Evolutionary conservation across 2,113 vertebrate species (phyloP).

Genomic region (Sphyrna mokarran): DNA sequence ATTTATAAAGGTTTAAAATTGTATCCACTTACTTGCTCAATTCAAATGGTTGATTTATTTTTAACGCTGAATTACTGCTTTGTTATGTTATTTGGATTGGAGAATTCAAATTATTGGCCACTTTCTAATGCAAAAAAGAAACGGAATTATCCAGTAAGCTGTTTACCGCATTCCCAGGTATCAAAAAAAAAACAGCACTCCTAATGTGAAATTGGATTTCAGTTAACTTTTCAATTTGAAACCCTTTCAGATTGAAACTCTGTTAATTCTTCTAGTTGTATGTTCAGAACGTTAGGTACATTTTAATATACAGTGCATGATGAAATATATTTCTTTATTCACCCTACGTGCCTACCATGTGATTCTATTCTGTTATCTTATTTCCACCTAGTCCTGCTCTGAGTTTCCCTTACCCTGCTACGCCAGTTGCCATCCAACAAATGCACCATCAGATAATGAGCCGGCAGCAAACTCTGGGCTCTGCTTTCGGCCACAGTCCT

Average conservation of each 20-base stretch:
- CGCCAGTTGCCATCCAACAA: slow-evolving; percentile 82
- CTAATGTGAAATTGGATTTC: background rate
- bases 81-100: background rate
- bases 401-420: slow-evolving; percentile 90
- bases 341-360: background rate
- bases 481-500: slow-evolving; percentile 93
- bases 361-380: background rate
- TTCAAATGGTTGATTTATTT: background rate
- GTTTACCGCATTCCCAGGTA: background rate
- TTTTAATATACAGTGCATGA: background rate
- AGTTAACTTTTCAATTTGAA: background rate
- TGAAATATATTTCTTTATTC: background rate
- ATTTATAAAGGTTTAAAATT: background rate
- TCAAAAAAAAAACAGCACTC: background rate
- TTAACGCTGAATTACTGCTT: background rate
- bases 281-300: no score
- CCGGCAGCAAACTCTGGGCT: slow-evolving; percentile 82
- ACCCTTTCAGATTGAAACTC: background rate
- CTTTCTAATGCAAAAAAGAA: background rate
- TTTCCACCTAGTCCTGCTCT: slow-evolving; percentile 74
- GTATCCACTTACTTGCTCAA: background rate
- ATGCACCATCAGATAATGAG: slow-evolving; percentile 92
- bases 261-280: background rate
- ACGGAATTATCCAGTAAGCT: background rate
- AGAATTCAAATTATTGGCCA: background rate